These are phyloP conservation scores for Drosophila sucinea DNA, from an alignment of 1,140 invertebrate species.

Conservation along the genomic window DNA sequence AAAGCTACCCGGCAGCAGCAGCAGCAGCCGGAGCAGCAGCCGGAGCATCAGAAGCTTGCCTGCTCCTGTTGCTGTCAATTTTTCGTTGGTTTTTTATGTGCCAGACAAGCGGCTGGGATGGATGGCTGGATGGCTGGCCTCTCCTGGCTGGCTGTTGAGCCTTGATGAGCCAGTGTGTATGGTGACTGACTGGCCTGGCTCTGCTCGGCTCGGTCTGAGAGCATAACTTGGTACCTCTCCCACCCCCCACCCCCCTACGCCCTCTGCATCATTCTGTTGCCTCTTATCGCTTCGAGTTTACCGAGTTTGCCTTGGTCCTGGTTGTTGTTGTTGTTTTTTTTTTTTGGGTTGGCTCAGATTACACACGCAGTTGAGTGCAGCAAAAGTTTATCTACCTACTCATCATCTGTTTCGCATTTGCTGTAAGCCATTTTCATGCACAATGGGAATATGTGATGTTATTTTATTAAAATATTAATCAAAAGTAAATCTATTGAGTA, in stretches of 20 bases:
- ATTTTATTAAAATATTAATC: conserved; percentile 1
- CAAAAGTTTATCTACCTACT: background rate
- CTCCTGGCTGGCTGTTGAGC: conserved; percentile 35
- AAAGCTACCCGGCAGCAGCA: conserved; percentile 52
- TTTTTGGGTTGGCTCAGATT: conserved; percentile 30
- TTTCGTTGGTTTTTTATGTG: conserved; percentile 58
- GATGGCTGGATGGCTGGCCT: too few species aligned
- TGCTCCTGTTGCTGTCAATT: conserved; percentile 73
- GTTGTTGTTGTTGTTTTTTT: conserved; percentile 10
- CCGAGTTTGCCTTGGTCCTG: background rate
- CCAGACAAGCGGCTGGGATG: conserved; percentile 53
- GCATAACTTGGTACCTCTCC: conserved; percentile 9
- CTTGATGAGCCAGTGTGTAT: conserved; percentile 47
- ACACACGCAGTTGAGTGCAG: conserved; percentile 29
- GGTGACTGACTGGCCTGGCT: conserved; percentile 10
- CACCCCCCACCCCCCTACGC: background rate
- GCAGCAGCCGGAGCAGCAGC: conserved; percentile 34
- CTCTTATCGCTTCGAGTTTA: conserved; percentile 12
- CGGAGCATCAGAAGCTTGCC: conserved; percentile 26
- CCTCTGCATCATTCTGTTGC: too few species aligned
- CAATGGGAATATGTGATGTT: conserved; percentile 5
- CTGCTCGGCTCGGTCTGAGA: background rate
- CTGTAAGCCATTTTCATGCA: background rate
- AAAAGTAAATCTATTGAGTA: background rate
- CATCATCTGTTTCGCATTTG: background rate